phyloP scores from a whole-genome alignment of 2,888 invertebrate genomes.

The Ypsolopha sequella region DNA sequence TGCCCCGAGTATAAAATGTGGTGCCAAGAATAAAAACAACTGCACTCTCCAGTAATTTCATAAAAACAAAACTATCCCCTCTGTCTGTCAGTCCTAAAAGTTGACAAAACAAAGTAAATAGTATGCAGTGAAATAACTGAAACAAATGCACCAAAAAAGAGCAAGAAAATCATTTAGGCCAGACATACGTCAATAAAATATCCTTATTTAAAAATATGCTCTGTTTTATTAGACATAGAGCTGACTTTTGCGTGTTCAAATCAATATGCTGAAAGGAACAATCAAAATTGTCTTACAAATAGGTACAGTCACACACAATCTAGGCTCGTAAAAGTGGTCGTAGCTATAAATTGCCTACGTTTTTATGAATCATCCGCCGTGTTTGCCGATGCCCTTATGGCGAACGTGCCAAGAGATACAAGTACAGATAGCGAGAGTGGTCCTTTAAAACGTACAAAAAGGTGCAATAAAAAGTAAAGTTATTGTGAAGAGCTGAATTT shows the following conservation, averaged over 20 bases:
- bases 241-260: background rate
- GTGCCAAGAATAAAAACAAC: too few relatives aligned
- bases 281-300: background rate
- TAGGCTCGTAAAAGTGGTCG: slow-evolving; percentile 45
- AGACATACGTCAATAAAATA: too few relatives aligned
- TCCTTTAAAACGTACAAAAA: slow-evolving; percentile 15
- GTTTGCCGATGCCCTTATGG: slow-evolving; percentile 43
- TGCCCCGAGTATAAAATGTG: too few relatives aligned
- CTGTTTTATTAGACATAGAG: background rate
- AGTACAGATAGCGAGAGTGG: slow-evolving; percentile 20
- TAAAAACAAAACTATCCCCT: too few relatives aligned
- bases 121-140: background rate
- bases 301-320: slow-evolving; percentile 9
- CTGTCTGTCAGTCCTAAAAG: too few relatives aligned
- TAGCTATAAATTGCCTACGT: slow-evolving; percentile 61
- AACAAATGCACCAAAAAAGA: background rate
- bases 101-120: too few relatives aligned
- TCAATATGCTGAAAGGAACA: background rate
- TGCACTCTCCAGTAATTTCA: too few relatives aligned
- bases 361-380: slow-evolving; percentile 64
- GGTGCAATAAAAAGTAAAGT: slow-evolving; percentile 18
- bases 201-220: too few relatives aligned
- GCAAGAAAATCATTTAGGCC: too few relatives aligned
- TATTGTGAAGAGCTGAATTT: too few relatives aligned
- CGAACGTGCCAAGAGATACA: slow-evolving; percentile 6